A percentile compares a stretch with the other conserved stretches of the same genome.
phyloP scores from a whole-genome alignment of 2,797 vertebrate species.

The Streptopelia turtur region DNA sequence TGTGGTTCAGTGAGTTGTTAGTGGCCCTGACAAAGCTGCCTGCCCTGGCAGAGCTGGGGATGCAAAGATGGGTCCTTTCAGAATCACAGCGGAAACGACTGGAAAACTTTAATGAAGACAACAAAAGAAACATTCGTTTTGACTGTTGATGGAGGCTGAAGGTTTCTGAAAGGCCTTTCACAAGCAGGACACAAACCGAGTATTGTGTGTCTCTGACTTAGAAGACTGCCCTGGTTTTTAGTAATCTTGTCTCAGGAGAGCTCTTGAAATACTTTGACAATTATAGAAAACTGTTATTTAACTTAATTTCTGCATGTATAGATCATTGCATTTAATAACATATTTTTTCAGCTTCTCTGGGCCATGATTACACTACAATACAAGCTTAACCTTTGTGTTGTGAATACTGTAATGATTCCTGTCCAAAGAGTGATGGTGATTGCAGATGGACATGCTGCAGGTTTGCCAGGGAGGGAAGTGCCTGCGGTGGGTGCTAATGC shows the following conservation, averaged over 20 bases:
- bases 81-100: slow-evolving; percentile 74
- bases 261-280: background rate
- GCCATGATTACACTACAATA: background rate
- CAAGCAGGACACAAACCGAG: background rate
- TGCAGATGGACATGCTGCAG: background rate
- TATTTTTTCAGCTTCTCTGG: background rate
- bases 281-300: background rate
- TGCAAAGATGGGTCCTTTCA: slow-evolving; percentile 82
- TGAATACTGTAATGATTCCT: background rate
- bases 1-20: slow-evolving; percentile 83
- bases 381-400: background rate
- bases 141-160: slow-evolving; percentile 65
- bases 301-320: background rate
- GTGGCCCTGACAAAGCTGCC: slow-evolving; percentile 76
- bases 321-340: background rate
- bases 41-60: slow-evolving; percentile 78
- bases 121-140: slow-evolving; percentile 77
- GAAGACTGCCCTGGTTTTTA: background rate
- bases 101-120: slow-evolving; percentile 62
- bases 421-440: background rate
- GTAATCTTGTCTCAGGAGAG: background rate
- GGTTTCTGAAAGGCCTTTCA: background rate
- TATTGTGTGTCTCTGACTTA: background rate
- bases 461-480: background rate
- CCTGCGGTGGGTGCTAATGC: background rate